Percentiles rank a stretch among this genome's conserved stretches.
Conservation (phyloP, 2,797 vertebrate genomes). For the Salarias fasciatus region DNA sequence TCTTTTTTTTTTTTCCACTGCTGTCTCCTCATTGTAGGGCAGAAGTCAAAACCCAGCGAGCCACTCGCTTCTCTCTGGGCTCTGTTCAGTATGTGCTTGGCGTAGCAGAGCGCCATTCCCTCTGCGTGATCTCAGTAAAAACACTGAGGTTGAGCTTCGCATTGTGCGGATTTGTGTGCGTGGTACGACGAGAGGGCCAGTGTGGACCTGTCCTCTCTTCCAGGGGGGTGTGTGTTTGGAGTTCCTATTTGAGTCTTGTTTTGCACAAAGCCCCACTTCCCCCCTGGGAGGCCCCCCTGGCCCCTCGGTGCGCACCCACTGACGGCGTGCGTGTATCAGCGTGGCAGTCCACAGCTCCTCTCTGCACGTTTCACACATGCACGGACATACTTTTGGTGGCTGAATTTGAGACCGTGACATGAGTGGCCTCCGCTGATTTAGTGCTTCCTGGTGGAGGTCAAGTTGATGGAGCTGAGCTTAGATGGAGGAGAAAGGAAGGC, state of each 20-base stretch:
- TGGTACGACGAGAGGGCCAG: conserved; percentile 28
- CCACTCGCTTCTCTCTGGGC: conserved; percentile 3
- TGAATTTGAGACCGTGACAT: conserved; percentile 50
- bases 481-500: not conserved
- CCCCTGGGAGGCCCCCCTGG: conserved; percentile 36
- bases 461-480: conserved; percentile 31
- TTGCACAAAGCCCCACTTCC: conserved; percentile 53
- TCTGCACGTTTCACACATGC: conserved; percentile 15
- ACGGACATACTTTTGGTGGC: conserved; percentile 32
- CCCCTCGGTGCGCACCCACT: conserved; percentile 8
- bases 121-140: conserved; percentile 34
- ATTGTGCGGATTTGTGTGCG: conserved; percentile 22
- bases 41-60: conserved; percentile 31
- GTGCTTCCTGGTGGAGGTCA: conserved; percentile 69
- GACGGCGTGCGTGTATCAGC: not conserved
- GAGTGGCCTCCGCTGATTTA: conserved; percentile 65
- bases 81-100: conserved; percentile 36
- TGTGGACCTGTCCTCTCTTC: conserved; percentile 45
- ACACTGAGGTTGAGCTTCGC: conserved; percentile 18
- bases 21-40: conserved; percentile 15
- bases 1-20: conserved; percentile 27
- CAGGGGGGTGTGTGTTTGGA: conserved; percentile 39
- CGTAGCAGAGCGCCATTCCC: conserved; percentile 29
- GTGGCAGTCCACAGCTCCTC: conserved; percentile 8
- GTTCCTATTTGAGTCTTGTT: conserved; percentile 35